Percentiles rank a stretch among this genome's conserved stretches.
Conservation (phyloP, 1,140 invertebrate genomes). For the Conopomorpha cramerella region DNA sequence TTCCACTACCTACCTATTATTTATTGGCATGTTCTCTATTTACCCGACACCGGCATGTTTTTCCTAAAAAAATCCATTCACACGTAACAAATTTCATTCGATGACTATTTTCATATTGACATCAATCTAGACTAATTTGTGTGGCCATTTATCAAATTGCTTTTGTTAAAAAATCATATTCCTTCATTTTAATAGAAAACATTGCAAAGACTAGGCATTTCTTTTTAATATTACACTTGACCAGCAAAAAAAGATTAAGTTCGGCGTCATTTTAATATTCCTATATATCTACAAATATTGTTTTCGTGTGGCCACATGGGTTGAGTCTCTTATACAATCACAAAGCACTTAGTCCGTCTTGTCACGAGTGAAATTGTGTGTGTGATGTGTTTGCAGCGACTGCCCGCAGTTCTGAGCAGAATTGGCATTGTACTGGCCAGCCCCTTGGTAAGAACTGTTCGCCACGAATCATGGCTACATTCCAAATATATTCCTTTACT, state of each 20-base stretch:
- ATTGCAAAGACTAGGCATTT: conserved; percentile 56
- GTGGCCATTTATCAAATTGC: conserved; percentile 24
- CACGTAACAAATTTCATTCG: too few relatives aligned
- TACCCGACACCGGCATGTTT: too few relatives aligned
- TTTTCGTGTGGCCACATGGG: too few relatives aligned
- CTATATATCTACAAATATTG: too few relatives aligned
- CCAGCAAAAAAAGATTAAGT: too few relatives aligned
- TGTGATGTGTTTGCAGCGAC: conserved; percentile 79
- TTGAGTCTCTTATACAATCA: too few relatives aligned
- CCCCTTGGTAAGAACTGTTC: conserved; percentile 82
- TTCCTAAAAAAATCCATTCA: too few relatives aligned
- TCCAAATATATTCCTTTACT: conserved; percentile 32
- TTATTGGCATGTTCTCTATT: conserved; percentile 3
- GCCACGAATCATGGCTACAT: conserved; percentile 53
- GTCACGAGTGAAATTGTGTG: conserved; percentile 56
- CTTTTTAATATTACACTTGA: too few relatives aligned
- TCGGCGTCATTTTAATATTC: too few relatives aligned
- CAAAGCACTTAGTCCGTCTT: conserved; percentile 42
- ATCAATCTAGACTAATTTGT: conserved; percentile 55
- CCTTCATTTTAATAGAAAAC: conserved; percentile 26
- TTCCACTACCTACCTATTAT: conserved; percentile 4
- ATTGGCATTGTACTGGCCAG: conserved; percentile 92
- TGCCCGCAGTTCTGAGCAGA: conserved; percentile 89
- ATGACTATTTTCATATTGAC: too few relatives aligned
- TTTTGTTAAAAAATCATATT: conserved; percentile 4